A percentile compares a stretch with the other conserved stretches of the same genome.
phyloP scores from a whole-genome alignment of 1,140 invertebrate species.

The Galendromus occidentalis region DNA sequence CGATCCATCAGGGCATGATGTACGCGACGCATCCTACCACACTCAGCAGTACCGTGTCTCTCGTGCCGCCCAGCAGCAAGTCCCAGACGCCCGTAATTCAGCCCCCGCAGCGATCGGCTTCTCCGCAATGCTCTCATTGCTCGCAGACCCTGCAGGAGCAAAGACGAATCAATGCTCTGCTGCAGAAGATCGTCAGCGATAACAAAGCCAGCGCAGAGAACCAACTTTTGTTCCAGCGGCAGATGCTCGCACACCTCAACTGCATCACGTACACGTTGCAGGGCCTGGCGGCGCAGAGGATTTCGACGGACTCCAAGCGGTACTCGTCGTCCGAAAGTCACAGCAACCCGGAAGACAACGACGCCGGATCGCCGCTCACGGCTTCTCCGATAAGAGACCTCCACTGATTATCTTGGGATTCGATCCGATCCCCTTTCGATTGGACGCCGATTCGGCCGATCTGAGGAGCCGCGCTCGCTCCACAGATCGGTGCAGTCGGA shows the following conservation, averaged over 20 bases:
- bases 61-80: neutral
- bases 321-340: constrained; percentile 6
- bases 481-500: too few relatives aligned
- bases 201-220: constrained; percentile 7
- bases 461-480: too few relatives aligned
- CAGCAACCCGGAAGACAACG: neutral
- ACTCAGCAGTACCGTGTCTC: neutral
- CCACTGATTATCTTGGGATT: neutral
- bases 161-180: neutral
- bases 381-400: neutral
- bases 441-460: too few relatives aligned
- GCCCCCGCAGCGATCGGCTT: neutral
- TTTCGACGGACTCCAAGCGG: neutral
- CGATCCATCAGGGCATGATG: constrained; percentile 2
- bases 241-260: constrained; percentile 7
- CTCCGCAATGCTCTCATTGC: neutral
- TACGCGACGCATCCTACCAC: neutral
- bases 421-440: too few relatives aligned
- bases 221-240: neutral
- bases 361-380: neutral
- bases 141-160: neutral
- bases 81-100: constrained; percentile 1
- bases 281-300: neutral
- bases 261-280: constrained; percentile 5
- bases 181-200: neutral